A percentile compares a stretch with the other conserved stretches of the same genome.
Evolutionary conservation across 2,797 vertebrate genomes (phyloP).

Genomic region (Bradypodion pumilum): DNA sequence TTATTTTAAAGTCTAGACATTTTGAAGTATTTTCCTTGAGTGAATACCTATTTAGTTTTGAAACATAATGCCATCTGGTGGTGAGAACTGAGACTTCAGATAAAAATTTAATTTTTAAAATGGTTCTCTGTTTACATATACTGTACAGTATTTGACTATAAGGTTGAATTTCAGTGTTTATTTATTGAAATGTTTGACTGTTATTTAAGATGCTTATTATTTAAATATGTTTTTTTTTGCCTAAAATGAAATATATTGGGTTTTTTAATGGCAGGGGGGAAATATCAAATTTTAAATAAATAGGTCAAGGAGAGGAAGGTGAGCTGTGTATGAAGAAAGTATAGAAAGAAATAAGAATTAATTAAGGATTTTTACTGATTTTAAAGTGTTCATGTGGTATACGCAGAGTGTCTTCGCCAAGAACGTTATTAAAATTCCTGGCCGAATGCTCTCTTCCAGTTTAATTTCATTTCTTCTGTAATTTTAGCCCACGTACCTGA

Average conservation of each 20-base stretch:
- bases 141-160: no score
- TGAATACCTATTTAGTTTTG: slow-evolving; percentile 49
- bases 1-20: background rate
- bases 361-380: background rate
- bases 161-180: background rate
- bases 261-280: background rate
- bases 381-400: background rate
- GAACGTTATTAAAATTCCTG: background rate
- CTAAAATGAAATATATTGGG: background rate
- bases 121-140: no score
- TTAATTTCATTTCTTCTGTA: background rate
- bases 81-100: slow-evolving; percentile 32
- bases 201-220: background rate
- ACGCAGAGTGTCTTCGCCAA: background rate
- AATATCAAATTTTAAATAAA: background rate
- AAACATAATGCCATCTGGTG: slow-evolving; percentile 70
- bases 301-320: background rate
- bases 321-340: background rate
- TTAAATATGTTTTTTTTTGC: slow-evolving; percentile 2
- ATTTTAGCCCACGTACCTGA: no score
- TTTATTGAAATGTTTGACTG: background rate
- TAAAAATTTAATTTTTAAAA: background rate
- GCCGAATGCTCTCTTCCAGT: background rate
- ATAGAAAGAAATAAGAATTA: background rate
- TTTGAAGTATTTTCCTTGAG: rapidly evolving